These are phyloP conservation scores for Burhinus bistriatus DNA, from an alignment of 2,113 vertebrate species.

Conservation along the genomic window DNA sequence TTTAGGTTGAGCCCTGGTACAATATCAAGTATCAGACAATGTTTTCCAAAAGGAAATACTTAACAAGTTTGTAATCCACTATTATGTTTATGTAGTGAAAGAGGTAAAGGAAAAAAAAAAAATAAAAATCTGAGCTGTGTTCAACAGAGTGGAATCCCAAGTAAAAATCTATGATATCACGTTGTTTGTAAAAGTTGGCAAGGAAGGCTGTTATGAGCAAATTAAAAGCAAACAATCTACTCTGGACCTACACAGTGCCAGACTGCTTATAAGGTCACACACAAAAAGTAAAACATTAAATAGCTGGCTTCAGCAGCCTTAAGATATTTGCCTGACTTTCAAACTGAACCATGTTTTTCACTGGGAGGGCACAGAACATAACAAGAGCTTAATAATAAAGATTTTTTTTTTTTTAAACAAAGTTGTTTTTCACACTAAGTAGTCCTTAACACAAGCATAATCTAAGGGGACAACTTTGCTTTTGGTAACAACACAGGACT, in stretches of 20 bases:
- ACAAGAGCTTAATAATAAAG: background rate
- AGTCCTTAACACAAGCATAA: background rate
- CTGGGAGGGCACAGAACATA: background rate
- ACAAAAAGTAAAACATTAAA: background rate
- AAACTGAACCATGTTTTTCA: background rate
- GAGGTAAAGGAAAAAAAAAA: background rate
- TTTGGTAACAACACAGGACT: background rate
- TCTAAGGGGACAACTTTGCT: background rate
- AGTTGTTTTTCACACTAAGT: background rate
- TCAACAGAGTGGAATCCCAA: constrained; percentile 22
- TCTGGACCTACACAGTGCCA: background rate
- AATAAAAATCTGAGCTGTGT: background rate
- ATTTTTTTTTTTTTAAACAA: background rate
- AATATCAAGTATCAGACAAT: constrained; percentile 19
- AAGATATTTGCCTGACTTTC: constrained; percentile 25
- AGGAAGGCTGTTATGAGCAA: background rate
- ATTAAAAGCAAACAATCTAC: constrained; percentile 46
- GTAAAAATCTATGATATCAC: constrained; percentile 18
- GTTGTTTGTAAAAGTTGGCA: constrained; percentile 45
- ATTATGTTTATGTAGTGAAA: constrained; percentile 15
- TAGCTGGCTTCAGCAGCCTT: background rate
- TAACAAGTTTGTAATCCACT: constrained; percentile 45
- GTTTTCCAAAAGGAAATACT: constrained; percentile 37
- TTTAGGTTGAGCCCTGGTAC: constrained; percentile 46
- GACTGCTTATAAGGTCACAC: background rate